Evolutionary conservation across 1,140 invertebrate genomes (phyloP).

Genomic region (Carposina sasakii): DNA sequence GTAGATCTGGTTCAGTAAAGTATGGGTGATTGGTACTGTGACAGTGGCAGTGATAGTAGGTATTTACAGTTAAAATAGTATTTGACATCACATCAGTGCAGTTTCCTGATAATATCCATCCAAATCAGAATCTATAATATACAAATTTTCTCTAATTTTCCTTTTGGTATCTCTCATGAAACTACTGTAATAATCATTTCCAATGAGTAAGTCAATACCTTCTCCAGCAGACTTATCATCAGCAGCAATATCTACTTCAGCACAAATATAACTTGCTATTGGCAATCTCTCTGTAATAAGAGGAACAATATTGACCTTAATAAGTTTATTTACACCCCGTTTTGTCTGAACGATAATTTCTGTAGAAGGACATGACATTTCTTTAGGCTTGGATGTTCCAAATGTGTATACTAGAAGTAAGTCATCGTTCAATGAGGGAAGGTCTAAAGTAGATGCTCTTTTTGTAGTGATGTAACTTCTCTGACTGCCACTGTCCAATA

Average conservation of each 20-base stretch:
- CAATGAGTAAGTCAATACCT: conserved; percentile 3
- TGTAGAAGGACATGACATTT: neutral
- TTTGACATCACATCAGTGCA: neutral
- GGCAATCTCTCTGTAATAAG: neutral
- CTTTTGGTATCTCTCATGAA: neutral
- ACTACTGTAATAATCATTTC: conserved; percentile 4
- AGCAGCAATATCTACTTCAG: neutral
- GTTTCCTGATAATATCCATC: conserved; percentile 1
- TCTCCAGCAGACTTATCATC: conserved; percentile 8
- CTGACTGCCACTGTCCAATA: conserved; percentile 4
- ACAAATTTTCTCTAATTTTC: neutral
- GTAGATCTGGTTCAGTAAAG: conserved; percentile 6
- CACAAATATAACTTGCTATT: neutral
- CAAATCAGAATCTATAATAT: conserved; percentile 6
- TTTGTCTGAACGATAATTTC: conserved; percentile 3
- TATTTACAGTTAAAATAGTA: neutral
- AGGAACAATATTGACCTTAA: conserved; percentile 4
- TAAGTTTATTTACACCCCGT: neutral
- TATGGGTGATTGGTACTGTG: neutral
- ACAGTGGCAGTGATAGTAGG: conserved; percentile 13
- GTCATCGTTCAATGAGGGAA: neutral
- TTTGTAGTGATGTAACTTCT: conserved; percentile 6
- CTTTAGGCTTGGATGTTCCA: neutral
- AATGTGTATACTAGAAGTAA: conserved; percentile 1
- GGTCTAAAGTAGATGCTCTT: neutral